Conservation (phyloP, 2,797 vertebrate species). For the Telmatherina bonti region DNA sequence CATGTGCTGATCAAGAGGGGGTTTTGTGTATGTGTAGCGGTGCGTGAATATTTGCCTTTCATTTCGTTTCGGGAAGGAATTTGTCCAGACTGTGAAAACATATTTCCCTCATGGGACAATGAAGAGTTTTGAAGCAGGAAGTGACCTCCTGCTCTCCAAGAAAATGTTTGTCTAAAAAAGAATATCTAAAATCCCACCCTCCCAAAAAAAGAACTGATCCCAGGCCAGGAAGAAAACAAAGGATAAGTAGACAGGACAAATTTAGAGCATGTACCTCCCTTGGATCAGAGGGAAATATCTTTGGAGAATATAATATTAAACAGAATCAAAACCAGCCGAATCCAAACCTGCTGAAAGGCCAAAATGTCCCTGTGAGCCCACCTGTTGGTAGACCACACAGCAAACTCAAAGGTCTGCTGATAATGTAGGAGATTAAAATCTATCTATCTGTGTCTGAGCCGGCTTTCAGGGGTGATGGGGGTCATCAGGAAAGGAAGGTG, state of each 20-base stretch:
- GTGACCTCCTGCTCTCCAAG: background rate
- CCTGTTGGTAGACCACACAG: constrained; percentile 63
- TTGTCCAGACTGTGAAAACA: background rate
- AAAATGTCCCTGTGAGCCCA: constrained; percentile 43
- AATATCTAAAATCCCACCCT: background rate
- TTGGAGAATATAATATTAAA: constrained; percentile 28
- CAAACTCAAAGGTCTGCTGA: constrained; percentile 57
- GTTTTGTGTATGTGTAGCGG: background rate
- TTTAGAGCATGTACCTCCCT: background rate
- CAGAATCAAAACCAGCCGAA: constrained; percentile 52
- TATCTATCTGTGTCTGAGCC: constrained; percentile 50
- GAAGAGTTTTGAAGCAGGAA: background rate
- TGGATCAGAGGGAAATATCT: constrained; percentile 11
- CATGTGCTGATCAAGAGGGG: too few species aligned
- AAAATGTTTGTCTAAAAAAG: background rate
- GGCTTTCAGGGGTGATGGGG: constrained; percentile 20
- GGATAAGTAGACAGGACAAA: background rate
- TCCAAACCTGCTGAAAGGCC: constrained; percentile 35
- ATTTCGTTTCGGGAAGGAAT: background rate
- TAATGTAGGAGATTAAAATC: constrained; percentile 50
- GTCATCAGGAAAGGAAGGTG: constrained; percentile 46
- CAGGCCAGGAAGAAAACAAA: background rate
- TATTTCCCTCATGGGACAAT: background rate
- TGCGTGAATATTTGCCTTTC: background rate
- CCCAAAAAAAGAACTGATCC: background rate